Conservation (phyloP, 2,888 invertebrate species). For the Zygogramma bicolorata region DNA sequence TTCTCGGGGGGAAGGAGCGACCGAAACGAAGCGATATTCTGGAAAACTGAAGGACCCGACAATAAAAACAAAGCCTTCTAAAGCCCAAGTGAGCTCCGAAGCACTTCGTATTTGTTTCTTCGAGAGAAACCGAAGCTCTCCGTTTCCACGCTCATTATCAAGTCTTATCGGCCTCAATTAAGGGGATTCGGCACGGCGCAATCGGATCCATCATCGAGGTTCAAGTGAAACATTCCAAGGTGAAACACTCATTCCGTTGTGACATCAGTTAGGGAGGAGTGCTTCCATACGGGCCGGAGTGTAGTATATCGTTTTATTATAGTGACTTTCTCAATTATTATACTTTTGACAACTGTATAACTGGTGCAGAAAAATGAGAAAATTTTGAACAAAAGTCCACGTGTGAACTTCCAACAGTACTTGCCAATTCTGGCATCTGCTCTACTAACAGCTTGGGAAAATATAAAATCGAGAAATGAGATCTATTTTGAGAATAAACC, state of each 20-base stretch:
- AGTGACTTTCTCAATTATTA: no score
- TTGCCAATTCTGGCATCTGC: no score
- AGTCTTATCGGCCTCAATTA: constrained; percentile 18
- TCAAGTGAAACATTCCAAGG: constrained; percentile 7
- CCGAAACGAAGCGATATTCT: neutral
- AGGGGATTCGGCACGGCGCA: constrained; percentile 8
- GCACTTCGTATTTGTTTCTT: neutral
- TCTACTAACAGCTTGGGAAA: no score
- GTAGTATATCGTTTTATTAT: no score
- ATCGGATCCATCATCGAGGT: constrained; percentile 22
- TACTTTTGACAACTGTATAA: no score
- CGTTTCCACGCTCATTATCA: constrained; percentile 7
- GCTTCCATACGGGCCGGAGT: neutral
- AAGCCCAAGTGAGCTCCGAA: neutral
- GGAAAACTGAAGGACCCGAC: neutral
- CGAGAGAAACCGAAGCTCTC: neutral
- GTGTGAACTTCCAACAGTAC: no score
- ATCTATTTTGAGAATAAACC: no score
- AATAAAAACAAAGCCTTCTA: neutral
- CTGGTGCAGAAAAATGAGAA: no score
- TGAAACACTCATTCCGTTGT: constrained; percentile 5
- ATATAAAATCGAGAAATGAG: no score
- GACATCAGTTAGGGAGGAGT: neutral
- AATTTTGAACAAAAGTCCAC: no score
- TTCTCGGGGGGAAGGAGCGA: no score